Conservation (phyloP, 1,140 invertebrate species). For the Lasioglossum baleicum region DNA sequence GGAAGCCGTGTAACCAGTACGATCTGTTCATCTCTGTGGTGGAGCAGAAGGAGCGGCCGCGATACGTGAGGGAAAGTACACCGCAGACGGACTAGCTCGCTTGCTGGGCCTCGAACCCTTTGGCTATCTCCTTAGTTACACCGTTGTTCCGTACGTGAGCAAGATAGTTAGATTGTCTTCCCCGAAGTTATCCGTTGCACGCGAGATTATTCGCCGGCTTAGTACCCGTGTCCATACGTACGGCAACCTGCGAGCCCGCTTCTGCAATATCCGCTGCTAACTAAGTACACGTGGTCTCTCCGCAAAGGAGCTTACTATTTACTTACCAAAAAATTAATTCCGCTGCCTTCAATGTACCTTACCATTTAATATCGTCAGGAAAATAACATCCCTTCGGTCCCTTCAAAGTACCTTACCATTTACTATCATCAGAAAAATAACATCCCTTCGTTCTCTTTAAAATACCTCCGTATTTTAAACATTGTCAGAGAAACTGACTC, state of each 20-base stretch:
- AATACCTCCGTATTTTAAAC: no score
- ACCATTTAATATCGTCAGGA: no score
- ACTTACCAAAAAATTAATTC: no score
- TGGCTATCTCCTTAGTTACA: conserved; percentile 56
- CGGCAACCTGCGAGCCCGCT: conserved; percentile 31
- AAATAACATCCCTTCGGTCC: no score
- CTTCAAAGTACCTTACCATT: no score
- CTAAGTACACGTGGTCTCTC: conserved; percentile 29
- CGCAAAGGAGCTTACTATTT: no score
- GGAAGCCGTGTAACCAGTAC: neutral
- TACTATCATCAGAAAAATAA: no score
- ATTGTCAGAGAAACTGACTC: no score
- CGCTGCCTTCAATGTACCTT: no score
- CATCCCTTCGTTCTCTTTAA: no score
- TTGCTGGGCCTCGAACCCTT: conserved; percentile 36
- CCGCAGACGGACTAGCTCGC: conserved; percentile 53
- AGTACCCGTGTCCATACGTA: conserved; percentile 51
- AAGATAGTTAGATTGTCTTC: conserved; percentile 65
- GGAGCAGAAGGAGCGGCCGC: conserved; percentile 25
- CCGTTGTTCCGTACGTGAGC: conserved; percentile 51
- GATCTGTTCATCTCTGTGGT: conserved; percentile 30
- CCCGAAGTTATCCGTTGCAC: conserved; percentile 55
- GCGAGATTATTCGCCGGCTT: conserved; percentile 50
- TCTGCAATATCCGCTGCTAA: conserved; percentile 53
- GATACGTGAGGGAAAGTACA: conserved; percentile 40